Percentiles rank a stretch among this genome's conserved stretches.
Conservation (phyloP, 2,888 invertebrate genomes). For the Chorisops tibialis region DNA sequence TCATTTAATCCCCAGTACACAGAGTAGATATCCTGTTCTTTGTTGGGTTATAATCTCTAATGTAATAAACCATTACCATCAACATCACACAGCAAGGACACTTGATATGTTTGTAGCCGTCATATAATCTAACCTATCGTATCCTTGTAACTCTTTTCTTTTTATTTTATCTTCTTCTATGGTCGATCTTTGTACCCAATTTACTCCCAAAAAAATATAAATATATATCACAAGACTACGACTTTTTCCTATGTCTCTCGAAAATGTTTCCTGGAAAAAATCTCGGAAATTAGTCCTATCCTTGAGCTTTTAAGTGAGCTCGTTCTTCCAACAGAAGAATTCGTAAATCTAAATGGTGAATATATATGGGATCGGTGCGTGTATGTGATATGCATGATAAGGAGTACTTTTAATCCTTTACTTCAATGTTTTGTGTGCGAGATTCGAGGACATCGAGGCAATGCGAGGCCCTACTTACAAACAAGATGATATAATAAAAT, state of each 20-base stretch:
- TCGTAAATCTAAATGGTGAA: too few relatives aligned
- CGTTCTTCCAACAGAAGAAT: neutral
- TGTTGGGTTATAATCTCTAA: neutral
- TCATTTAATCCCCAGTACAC: slow-evolving; percentile 30
- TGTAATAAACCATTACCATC: slow-evolving; percentile 29
- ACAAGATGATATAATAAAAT: too few relatives aligned
- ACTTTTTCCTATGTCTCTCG: neutral
- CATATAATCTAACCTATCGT: slow-evolving; percentile 12
- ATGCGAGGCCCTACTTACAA: too few relatives aligned
- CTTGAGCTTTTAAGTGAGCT: slow-evolving; percentile 23
- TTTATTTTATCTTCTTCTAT: neutral
- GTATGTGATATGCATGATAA: slow-evolving; percentile 26
- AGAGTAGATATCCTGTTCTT: slow-evolving; percentile 25
- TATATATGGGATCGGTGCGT: neutral
- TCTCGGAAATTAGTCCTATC: slow-evolving; percentile 29
- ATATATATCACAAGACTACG: neutral
- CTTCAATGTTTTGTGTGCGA: too few relatives aligned
- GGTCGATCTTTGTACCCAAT: neutral
- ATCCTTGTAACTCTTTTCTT: neutral
- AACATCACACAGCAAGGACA: slow-evolving; percentile 16
- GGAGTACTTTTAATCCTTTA: slow-evolving; percentile 25
- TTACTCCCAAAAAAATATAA: neutral
- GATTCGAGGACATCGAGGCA: too few relatives aligned
- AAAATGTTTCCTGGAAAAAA: slow-evolving; percentile 3
- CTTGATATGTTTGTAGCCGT: slow-evolving; percentile 26